phyloP scores from a whole-genome alignment of 2,888 invertebrate genomes.

The Dicycla oo region DNA sequence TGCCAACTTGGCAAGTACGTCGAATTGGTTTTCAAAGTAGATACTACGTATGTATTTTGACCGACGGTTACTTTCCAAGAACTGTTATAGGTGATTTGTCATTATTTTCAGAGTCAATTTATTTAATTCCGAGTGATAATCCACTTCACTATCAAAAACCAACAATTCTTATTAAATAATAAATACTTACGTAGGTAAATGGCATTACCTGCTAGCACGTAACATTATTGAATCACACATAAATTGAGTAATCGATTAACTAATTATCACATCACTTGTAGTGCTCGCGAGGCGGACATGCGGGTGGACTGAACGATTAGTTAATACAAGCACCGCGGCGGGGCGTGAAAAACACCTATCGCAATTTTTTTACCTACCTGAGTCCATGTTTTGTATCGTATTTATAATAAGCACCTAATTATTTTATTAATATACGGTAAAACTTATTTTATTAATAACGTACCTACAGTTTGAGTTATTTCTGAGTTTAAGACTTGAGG shows the following conservation, averaged over 20 bases:
- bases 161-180: not conserved
- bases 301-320: conserved; percentile 27
- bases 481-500: not conserved
- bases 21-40: conserved; percentile 1
- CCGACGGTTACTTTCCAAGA: not conserved
- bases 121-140: not conserved
- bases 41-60: not conserved
- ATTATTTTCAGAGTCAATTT: not conserved
- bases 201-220: too few species aligned
- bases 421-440: not conserved
- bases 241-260: conserved; percentile 9
- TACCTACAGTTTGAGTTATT: not conserved
- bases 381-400: not conserved
- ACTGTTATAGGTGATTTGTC: not conserved
- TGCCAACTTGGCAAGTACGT: conserved; percentile 14
- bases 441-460: too few species aligned
- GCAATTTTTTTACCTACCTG: not conserved
- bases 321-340: conserved; percentile 3
- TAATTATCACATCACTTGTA: conserved; percentile 28
- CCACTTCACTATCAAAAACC: not conserved
- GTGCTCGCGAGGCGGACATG: conserved; percentile 18
- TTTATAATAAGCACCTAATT: conserved; percentile 1
- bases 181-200: not conserved
- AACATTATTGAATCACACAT: not conserved
- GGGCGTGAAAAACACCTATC: conserved; percentile 5